Conservation (phyloP, 2,888 invertebrate species). For the Microctonus brassicae region DNA sequence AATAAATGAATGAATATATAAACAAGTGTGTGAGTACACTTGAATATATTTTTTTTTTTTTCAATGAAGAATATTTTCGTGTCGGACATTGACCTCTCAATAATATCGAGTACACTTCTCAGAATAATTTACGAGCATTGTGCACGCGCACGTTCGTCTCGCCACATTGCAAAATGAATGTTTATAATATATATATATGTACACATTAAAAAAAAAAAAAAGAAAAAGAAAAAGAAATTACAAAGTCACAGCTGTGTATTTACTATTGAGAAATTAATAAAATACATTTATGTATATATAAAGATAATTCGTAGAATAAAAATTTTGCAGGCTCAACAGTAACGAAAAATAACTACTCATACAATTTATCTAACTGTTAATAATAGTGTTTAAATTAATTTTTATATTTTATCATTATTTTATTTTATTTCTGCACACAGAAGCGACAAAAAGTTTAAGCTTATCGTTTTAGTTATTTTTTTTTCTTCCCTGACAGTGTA, state of each 20-base stretch:
- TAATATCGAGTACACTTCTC: not conserved
- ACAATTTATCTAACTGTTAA: not conserved
- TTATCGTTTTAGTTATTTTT: not conserved
- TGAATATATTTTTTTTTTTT: not conserved
- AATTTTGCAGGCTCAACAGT: no score
- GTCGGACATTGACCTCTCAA: not conserved
- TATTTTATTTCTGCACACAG: not conserved
- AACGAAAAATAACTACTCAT: no score
- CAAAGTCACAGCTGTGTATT: not conserved
- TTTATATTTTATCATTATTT: not conserved
- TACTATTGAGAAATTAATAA: not conserved
- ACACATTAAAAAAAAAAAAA: no score
- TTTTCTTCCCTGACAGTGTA: not conserved
- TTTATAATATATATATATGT: no score
- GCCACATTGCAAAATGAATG: no score
- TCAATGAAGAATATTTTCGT: not conserved
- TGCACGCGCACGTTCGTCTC: not conserved
- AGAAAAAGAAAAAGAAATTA: not conserved
- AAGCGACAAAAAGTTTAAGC: not conserved
- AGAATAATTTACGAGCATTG: not conserved
- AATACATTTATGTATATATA: not conserved
- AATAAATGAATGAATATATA: no score
- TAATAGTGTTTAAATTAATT: not conserved
- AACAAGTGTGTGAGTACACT: no score
- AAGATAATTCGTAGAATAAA: not conserved